A percentile compares a stretch with the other conserved stretches of the same genome.
Conservation (phyloP, 2,888 invertebrate species). For the Drosophila paramelanica region DNA sequence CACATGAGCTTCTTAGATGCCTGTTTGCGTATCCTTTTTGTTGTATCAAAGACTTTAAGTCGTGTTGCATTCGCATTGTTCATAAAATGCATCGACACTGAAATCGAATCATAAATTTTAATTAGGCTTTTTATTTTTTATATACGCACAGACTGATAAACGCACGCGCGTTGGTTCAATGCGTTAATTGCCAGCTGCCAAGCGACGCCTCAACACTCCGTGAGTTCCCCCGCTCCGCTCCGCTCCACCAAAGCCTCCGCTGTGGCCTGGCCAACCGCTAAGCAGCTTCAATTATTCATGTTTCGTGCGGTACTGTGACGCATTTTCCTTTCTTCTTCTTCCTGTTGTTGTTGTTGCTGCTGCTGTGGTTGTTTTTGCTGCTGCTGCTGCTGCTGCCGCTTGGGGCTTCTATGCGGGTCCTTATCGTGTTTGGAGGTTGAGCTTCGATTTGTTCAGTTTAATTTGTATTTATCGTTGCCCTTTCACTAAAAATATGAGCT, state of each 20-base stretch:
- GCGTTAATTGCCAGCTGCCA: constrained; percentile 48
- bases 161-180: constrained; percentile 6
- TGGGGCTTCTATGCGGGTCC: constrained; percentile 48
- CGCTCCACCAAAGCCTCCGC: not conserved
- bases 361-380: constrained; percentile 1
- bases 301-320: constrained; percentile 49
- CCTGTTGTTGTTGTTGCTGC: not conserved
- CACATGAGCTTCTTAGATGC: not conserved
- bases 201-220: constrained; percentile 32
- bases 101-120: constrained; percentile 29
- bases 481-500: constrained; percentile 27
- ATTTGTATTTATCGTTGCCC: constrained; percentile 25
- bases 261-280: constrained; percentile 25
- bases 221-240: too few relatives aligned
- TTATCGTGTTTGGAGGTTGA: constrained; percentile 50
- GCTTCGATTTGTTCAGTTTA: constrained; percentile 51
- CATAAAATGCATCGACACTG: constrained; percentile 19
- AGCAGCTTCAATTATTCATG: constrained; percentile 61
- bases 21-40: constrained; percentile 12
- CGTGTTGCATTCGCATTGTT: constrained; percentile 32
- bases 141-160: constrained; percentile 25
- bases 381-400: constrained; percentile 1
- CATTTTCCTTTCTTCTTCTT: constrained; percentile 31
- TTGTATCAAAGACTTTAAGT: constrained; percentile 3
- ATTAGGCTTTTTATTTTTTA: constrained; percentile 18